phyloP scores from a whole-genome alignment of 2,797 vertebrate genomes.

The Trachurus trachurus region DNA sequence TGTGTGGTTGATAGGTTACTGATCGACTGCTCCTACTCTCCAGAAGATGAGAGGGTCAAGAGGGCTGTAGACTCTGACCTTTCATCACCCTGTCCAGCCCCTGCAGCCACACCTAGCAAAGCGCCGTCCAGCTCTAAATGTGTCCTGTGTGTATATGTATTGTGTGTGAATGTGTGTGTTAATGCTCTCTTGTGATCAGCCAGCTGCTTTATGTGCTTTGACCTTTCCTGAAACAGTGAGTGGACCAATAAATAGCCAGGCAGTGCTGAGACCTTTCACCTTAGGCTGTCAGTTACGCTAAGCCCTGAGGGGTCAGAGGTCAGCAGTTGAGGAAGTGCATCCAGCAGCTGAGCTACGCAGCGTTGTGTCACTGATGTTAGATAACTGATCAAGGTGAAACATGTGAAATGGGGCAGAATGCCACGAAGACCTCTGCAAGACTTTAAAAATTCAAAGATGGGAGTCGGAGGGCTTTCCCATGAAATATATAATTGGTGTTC shows the following conservation, averaged over 20 bases:
- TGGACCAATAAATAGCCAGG: slow-evolving; percentile 72
- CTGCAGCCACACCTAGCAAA: slow-evolving; percentile 42
- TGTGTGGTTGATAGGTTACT: slow-evolving; percentile 34
- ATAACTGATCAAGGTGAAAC: slow-evolving; percentile 30
- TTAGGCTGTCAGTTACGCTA: slow-evolving; percentile 50
- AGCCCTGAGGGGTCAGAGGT: slow-evolving; percentile 57
- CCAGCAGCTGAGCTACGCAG: slow-evolving; percentile 56
- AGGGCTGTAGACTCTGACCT: slow-evolving; percentile 59
- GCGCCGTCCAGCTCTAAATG: slow-evolving; percentile 42
- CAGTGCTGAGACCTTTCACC: slow-evolving; percentile 70
- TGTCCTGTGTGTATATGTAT: slow-evolving; percentile 42
- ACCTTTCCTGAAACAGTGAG: slow-evolving; percentile 70
- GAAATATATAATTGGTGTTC: slow-evolving; percentile 57
- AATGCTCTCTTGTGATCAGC: slow-evolving; percentile 58
- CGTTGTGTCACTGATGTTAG: background rate
- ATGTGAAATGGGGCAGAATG: slow-evolving; percentile 32
- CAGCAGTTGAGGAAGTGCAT: slow-evolving; percentile 57
- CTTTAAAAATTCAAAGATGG: slow-evolving; percentile 48
- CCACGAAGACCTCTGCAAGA: slow-evolving; percentile 20
- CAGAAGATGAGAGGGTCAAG: slow-evolving; percentile 66
- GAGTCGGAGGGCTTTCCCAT: slow-evolving; percentile 54
- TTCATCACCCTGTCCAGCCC: slow-evolving; percentile 31
- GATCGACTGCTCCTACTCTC: slow-evolving; percentile 54
- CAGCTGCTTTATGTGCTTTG: slow-evolving; percentile 72
- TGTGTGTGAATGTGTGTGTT: slow-evolving; percentile 54